A percentile compares a stretch with the other conserved stretches of the same genome.
phyloP scores from a whole-genome alignment of 2,797 vertebrate genomes.

The Takifugu ocellatus region DNA sequence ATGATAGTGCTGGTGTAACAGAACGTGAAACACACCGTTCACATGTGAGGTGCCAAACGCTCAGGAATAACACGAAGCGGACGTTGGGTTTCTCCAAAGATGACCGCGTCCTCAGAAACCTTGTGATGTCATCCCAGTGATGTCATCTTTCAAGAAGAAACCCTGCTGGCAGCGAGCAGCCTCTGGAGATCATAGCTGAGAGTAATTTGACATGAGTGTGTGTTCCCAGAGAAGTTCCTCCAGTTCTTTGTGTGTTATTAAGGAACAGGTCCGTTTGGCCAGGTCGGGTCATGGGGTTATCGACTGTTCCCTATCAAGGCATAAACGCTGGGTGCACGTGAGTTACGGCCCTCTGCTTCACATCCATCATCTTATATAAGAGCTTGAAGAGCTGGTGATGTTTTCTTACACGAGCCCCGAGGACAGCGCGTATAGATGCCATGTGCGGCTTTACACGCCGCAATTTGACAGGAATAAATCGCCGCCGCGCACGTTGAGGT shows the following conservation, averaged over 20 bases:
- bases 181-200: no score
- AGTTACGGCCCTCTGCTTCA: conserved; percentile 20
- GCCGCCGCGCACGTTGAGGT: no score
- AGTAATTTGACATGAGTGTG: no score
- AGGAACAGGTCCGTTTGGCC: conserved; percentile 26
- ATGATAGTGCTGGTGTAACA: no score
- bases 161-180: no score
- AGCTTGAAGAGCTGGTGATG: conserved; percentile 1
- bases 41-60: no score
- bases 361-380: conserved; percentile 19
- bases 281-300: conserved; percentile 31
- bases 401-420: not conserved
- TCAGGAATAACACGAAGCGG: no score
- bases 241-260: not conserved
- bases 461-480: not conserved
- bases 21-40: no score
- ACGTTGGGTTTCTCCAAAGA: no score
- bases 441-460: conserved; percentile 1
- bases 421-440: not conserved
- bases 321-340: not conserved
- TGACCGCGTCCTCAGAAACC: no score
- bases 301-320: conserved; percentile 1
- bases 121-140: no score
- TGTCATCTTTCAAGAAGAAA: no score
- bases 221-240: conserved; percentile 4